Base-by-base conservation (phyloP, 2,888 invertebrate genomes). In the Cremastinae sp. region DNA sequence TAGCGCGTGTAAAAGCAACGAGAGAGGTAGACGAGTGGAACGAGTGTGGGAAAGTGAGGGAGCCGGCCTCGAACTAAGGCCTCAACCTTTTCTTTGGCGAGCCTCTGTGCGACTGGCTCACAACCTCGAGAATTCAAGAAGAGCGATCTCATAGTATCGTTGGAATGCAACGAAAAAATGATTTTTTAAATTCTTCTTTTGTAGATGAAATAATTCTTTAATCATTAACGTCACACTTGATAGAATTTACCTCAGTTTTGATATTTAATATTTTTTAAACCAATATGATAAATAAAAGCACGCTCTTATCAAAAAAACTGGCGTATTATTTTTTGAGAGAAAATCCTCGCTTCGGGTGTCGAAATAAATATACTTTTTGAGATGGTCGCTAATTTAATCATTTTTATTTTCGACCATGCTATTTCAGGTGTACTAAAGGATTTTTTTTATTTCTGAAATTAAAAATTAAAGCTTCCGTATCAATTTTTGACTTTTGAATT, bases 21-120 rank as follows among this genome's bases (percentile, higher is more conserved):
- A 66, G 55, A 47, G 59, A 47, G 81, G 80, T 78, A 80, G 81
- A 79, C 79, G 53, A 70, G 68, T 68, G 72, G 76, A 78, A 71
- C 75, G 78, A 83, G 86, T 88, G 88, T 88, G 87, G 85, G 88
- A 88, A 88, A 87, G 85, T 85, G 87, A 86, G 86, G 83, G 87
- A 86, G 82, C 85, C 84, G 87, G 85, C 87, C 88, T 88, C 88
- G 87, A 88, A 87, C 88, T 85, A 85, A 87, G 87, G 86, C 88
- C 88, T 88, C 87, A 87, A 87, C 88, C 88, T 87, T 88, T 87
- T 85, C 82, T 82, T 82, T 78, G n/a, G n/a, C 74, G 45, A 75
- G 65, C 61, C 70, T 53, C 51, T 61, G 58, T 49, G 65, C n/a
- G n/a, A 61, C 53, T 58, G 18, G 55, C 35, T 72, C 43, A n/a